Base-by-base conservation (phyloP, 1,140 invertebrate species). In the Maconellicoccus hirsutus region DNA sequence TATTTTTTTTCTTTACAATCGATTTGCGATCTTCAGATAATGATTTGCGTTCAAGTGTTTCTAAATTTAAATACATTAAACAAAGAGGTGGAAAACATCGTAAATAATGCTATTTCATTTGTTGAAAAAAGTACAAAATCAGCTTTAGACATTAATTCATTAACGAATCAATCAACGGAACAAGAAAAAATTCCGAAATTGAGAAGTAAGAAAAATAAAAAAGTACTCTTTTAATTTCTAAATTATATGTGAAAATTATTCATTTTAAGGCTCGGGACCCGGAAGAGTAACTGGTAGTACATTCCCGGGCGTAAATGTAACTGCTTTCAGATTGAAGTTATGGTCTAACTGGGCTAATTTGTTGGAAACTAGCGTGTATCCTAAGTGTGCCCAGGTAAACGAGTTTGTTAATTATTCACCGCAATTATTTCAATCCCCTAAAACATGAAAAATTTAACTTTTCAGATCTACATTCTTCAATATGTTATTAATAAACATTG, bases 321-420 rank as follows among this genome's bases (percentile, higher is more conserved):
- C 88, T 75, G 84, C 86, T 75, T 88, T 92, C 75, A 79, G 89
- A 42, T 85, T 85, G 52, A 85, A 85, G 74, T 82, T 94, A 33
- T 93, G 91, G 90, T 84, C 85, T 73, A 89, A 87, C 74, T 82
- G 93, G 75, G 90, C 93, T 79, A 73, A 74, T 70, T 70, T 74
- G 14, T 71, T 77, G 27, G 73, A 72, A 29, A 59, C 71, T 3
- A 38, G 61, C 38, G 71, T 77, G 2, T 75, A 70, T 52, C 59
- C 74, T 22, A 39, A 70, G 14, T 75, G 75, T 59, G 72, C 73
- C 52, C 74, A 77, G 72, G 75, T 77, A 72, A 70, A 12, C 22
- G 16, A 21, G 6, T 70, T 70, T 27, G 29, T 39, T 69, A 10
- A 26, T 26, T 6, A 10, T 10, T 3, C 3, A 21, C 16, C 16